Percentiles rank a stretch among this genome's conserved stretches.
Evolutionary conservation across 2,888 invertebrate genomes (phyloP).

Genomic region (Lepas anatifera): DNA sequence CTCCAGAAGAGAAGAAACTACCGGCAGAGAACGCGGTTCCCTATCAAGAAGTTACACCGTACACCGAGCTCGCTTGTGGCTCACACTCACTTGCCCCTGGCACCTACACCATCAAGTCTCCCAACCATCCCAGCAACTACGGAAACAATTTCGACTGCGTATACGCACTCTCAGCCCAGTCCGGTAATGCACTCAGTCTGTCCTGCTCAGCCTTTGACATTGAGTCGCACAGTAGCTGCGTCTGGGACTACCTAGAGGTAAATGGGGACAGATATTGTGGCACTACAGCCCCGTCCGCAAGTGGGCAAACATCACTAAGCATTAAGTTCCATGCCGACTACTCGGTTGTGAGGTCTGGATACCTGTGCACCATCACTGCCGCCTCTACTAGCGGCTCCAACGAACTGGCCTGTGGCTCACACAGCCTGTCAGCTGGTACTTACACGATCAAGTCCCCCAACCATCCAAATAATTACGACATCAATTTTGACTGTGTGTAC

Average conservation of each 20-base stretch:
- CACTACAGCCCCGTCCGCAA: background rate
- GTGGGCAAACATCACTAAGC: no score
- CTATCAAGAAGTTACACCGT: no score
- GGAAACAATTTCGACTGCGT: background rate
- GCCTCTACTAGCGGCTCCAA: background rate
- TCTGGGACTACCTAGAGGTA: background rate
- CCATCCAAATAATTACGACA: background rate
- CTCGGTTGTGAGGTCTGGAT: background rate
- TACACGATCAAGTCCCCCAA: background rate
- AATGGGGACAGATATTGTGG: background rate
- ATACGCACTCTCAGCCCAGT: background rate
- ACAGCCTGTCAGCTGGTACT: background rate
- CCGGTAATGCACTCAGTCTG: background rate
- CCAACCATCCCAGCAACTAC: background rate
- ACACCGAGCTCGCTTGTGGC: no score
- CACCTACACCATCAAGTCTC: background rate
- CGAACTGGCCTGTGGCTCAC: background rate
- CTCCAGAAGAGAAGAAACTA: no score
- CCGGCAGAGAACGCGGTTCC: no score
- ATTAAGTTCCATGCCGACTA: background rate
- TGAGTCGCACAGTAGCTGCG: background rate
- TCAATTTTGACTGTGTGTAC: background rate
- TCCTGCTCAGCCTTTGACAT: background rate
- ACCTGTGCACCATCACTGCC: background rate
- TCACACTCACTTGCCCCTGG: no score